Percentiles rank a stretch among this genome's conserved stretches.
These are phyloP conservation scores for Anorthoa munda DNA, from an alignment of 2,888 invertebrate species.

Conservation along the genomic window DNA sequence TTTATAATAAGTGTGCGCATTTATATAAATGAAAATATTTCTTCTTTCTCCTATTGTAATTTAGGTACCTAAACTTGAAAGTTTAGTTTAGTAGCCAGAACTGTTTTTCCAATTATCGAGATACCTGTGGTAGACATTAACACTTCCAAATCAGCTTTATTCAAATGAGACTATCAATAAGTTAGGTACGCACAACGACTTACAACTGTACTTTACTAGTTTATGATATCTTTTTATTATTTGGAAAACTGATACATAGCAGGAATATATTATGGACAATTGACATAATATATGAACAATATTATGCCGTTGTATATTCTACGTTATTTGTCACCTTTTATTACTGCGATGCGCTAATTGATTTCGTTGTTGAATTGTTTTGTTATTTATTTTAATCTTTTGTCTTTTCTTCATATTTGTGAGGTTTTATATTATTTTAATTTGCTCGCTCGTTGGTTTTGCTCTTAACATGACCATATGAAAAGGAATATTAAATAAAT, in stretches of 20 bases:
- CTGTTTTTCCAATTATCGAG: neutral
- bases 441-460: neutral
- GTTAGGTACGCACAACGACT: neutral
- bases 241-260: no score
- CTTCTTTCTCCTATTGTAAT: neutral
- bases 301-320: neutral
- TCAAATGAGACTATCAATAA: neutral
- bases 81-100: neutral
- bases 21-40: neutral
- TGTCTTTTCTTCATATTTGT: constrained; percentile 14
- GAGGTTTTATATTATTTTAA: constrained; percentile 7
- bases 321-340: constrained; percentile 17
- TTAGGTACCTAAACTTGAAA: neutral
- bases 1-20: neutral
- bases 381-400: constrained; percentile 21
- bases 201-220: no score
- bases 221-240: neutral
- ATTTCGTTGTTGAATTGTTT: constrained; percentile 28
- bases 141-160: neutral
- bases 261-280: no score
- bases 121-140: neutral
- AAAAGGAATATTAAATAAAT: neutral
- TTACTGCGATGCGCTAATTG: constrained; percentile 15
- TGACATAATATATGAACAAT: no score
- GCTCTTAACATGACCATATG: neutral